Evolutionary conservation across 2,888 invertebrate species (phyloP), one percentile per base, ranked within the genome.

Genomic region (Leptodirus hochenwartii): DNA sequence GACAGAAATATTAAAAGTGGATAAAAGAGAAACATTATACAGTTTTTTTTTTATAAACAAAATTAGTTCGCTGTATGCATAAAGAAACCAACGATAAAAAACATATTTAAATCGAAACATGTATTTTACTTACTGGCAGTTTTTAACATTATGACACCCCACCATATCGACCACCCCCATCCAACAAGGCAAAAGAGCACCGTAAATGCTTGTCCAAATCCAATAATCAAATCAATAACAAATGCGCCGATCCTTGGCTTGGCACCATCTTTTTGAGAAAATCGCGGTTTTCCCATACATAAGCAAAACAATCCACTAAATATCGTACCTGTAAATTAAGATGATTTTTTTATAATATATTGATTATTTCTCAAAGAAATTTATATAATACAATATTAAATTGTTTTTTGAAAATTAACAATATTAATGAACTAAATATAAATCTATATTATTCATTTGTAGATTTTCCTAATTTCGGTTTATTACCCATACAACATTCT

Each of bases 121-220:
- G 20, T n/a, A 20, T 8, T n/a, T 23, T 5, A 38, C 82, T 72
- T 56, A 93, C 93, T 75, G 36, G 93, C 78, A 45, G 85, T 68
- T 47, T 73, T 76, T 37, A 93, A 58, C 76, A 93, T 81, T 46
- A 87, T 81, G 40, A 88, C 75, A 3, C 93, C 95, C 95, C 95
- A 95, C 73, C 90, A 90, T 38, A 95, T 77, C 35, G 90, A 87
- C 95, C 95, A 95, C 41, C 93, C 91, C 93, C 93, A 95, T 11
- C 95, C 85, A 22, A 87, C 90, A 30, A 90, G 69, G 47, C 93
- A 80, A 61, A 95, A 93, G 30, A 91, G 67, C 30, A 93, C 81
- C 14, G 91, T 91, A 59, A 91, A 88, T 44, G 87, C 61, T 58
- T 95, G 95, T 11, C 84, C 74, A 32, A 78, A 62, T 1, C 88